Evolutionary conservation across 2,113 vertebrate species (phyloP).

Genomic region (Labeo rohita): DNA sequence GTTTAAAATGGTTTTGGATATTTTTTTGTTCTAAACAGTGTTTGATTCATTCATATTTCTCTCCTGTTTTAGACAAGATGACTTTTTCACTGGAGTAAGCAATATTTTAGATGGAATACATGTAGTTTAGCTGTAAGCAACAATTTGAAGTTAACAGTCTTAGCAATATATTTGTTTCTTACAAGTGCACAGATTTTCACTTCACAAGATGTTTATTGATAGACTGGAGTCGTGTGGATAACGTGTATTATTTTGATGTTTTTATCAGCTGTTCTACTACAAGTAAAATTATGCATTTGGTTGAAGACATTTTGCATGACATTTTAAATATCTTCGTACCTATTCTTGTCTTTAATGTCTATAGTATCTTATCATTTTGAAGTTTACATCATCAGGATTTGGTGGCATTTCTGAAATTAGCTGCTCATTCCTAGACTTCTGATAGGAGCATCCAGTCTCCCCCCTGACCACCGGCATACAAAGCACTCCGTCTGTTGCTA

Average conservation of each 20-base stretch:
- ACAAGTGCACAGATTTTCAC: background rate
- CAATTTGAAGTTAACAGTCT: background rate
- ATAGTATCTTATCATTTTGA: background rate
- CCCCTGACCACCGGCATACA: slow-evolving; percentile 7
- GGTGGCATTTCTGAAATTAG: background rate
- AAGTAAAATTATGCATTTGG: background rate
- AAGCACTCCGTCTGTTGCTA: slow-evolving; percentile 51
- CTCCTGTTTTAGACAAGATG: background rate
- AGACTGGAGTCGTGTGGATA: background rate
- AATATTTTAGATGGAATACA: background rate
- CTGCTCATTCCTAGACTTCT: slow-evolving; percentile 6
- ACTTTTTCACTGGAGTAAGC: background rate
- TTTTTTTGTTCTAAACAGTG: background rate
- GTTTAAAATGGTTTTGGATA: background rate
- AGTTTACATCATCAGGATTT: background rate
- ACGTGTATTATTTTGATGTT: background rate
- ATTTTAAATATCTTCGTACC: background rate
- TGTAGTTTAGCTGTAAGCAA: background rate
- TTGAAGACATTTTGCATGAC: background rate
- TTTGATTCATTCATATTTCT: too few relatives aligned
- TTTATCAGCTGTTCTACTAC: background rate
- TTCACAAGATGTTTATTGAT: background rate
- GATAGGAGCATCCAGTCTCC: background rate
- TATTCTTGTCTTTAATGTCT: background rate
- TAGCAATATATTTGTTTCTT: background rate